phyloP scores from a whole-genome alignment of 2,113 vertebrate species.

The Calonectris borealis region DNA sequence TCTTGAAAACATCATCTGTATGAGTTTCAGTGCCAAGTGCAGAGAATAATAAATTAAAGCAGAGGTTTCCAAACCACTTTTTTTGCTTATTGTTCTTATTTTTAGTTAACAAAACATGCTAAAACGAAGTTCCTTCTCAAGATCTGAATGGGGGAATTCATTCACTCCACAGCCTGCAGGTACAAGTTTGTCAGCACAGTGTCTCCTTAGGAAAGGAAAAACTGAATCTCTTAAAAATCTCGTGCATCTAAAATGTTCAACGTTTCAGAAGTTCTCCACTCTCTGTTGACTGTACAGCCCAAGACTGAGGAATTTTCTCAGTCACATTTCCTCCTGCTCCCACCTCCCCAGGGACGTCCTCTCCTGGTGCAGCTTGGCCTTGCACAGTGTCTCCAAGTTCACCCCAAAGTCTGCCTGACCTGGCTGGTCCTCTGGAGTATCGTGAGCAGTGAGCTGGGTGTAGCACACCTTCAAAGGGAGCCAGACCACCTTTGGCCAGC shows the following conservation, averaged over 20 bases:
- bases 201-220: background rate
- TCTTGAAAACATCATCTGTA: background rate
- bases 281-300: background rate
- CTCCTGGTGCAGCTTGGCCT: background rate
- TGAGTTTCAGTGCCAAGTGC: background rate
- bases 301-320: background rate
- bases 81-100: background rate
- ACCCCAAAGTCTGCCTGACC: background rate
- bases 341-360: background rate
- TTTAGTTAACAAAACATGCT: background rate
- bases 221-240: background rate
- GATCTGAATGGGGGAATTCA: background rate
- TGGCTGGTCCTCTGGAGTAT: background rate
- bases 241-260: background rate
- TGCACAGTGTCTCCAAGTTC: background rate
- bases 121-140: background rate
- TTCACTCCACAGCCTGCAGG: background rate
- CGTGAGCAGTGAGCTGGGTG: background rate
- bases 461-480: background rate
- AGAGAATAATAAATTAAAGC: slow-evolving; percentile 10
- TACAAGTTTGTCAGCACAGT: background rate
- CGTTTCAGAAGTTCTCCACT: background rate
- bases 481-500: background rate
- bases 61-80: background rate
- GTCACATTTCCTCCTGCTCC: background rate